These are phyloP conservation scores for Cyphomyrmex costatus DNA, from an alignment of 1,140 invertebrate genomes.

Conservation along the genomic window DNA sequence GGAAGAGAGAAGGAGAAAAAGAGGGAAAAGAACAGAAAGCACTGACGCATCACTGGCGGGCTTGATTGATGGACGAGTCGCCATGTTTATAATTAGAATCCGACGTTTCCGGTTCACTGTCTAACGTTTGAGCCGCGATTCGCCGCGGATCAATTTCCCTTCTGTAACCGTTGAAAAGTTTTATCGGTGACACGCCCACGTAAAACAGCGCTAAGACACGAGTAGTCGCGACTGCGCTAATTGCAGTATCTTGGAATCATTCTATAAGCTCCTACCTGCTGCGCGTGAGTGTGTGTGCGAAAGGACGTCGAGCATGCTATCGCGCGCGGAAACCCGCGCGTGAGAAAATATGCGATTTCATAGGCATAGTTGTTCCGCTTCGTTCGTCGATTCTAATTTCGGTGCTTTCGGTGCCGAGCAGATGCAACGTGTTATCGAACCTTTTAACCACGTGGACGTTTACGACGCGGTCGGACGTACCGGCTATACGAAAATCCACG, in stretches of 20 bases:
- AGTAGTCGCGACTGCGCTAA: background rate
- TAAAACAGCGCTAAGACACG: background rate
- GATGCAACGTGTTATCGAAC: constrained; percentile 80
- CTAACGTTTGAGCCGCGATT: constrained; percentile 25
- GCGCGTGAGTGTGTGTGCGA: no score
- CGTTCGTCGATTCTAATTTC: constrained; percentile 66
- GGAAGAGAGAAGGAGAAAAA: constrained; percentile 38
- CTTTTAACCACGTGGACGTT: constrained; percentile 80
- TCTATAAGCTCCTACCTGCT: background rate
- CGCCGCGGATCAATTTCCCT: constrained; percentile 42
- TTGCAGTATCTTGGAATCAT: background rate
- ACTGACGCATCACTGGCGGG: constrained; percentile 55
- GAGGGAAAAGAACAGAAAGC: constrained; percentile 60
- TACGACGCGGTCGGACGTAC: constrained; percentile 64
- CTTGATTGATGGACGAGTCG: constrained; percentile 83
- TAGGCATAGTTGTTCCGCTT: constrained; percentile 45
- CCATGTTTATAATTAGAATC: constrained; percentile 85
- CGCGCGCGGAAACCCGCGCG: constrained; percentile 29
- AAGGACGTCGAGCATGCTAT: background rate
- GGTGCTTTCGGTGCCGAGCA: constrained; percentile 63
- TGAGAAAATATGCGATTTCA: constrained; percentile 54
- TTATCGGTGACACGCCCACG: background rate
- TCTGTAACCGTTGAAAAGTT: background rate
- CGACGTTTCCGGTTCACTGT: constrained; percentile 80
- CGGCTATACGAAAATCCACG: constrained; percentile 76